These are phyloP conservation scores for Sylvilagus floridanus DNA, from an alignment of 2,797 vertebrate species.

Conservation along the genomic window DNA sequence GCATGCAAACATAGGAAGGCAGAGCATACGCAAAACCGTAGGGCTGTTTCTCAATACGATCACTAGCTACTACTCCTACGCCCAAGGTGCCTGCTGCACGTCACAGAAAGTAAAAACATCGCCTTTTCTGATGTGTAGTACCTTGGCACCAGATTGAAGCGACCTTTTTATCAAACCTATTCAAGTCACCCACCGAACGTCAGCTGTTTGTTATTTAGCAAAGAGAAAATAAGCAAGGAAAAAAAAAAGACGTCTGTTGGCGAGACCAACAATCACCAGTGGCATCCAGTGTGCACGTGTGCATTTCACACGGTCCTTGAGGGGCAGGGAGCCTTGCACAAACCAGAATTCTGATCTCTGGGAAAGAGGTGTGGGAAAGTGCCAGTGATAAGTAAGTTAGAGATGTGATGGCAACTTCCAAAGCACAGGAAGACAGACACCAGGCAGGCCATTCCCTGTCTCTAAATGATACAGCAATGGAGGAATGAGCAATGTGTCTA, in stretches of 20 bases:
- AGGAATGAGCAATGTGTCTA: background rate
- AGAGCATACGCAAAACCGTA: background rate
- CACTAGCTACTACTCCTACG: background rate
- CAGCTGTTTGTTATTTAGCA: background rate
- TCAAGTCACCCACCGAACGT: background rate
- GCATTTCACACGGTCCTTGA: fast-evolving
- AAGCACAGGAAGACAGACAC: background rate
- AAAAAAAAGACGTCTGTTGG: background rate
- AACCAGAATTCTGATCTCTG: background rate
- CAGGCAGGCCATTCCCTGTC: no score
- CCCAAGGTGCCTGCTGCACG: background rate
- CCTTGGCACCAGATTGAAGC: background rate
- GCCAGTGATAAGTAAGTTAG: background rate
- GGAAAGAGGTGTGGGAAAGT: background rate
- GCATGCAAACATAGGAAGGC: no score
- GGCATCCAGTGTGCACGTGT: background rate
- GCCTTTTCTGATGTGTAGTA: background rate
- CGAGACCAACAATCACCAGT: background rate
- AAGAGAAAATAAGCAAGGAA: background rate
- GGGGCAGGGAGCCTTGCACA: background rate
- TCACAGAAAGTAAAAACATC: background rate
- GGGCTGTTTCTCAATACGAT: background rate
- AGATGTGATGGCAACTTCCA: background rate
- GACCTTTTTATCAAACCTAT: background rate
- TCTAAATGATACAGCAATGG: background rate